These are phyloP conservation scores for Drosophila prolongata DNA, from an alignment of 2,888 invertebrate species.

Conservation along the genomic window DNA sequence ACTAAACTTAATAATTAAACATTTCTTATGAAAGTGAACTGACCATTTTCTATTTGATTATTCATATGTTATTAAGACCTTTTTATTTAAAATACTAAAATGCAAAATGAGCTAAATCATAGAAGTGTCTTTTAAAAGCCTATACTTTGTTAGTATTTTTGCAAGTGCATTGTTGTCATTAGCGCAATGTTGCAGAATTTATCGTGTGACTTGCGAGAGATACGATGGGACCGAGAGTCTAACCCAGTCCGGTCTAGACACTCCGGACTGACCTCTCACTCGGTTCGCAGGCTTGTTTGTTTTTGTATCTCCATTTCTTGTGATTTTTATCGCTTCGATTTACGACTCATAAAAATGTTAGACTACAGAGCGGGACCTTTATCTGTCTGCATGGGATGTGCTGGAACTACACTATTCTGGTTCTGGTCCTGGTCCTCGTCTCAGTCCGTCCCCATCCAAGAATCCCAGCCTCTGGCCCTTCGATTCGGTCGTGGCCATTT, in stretches of 20 bases:
- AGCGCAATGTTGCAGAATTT: slow-evolving; percentile 81
- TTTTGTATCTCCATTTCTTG: slow-evolving; percentile 64
- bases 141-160: background rate
- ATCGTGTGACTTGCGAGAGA: slow-evolving; percentile 76
- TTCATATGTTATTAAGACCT: no score
- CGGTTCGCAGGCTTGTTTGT: slow-evolving; percentile 17
- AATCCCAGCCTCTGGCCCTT: background rate
- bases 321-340: slow-evolving; percentile 80
- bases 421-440: no score
- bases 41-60: no score
- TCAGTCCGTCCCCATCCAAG: background rate
- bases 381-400: slow-evolving; percentile 47
- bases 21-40: no score
- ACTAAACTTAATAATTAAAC: no score
- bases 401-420: background rate
- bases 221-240: slow-evolving; percentile 33
- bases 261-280: slow-evolving; percentile 37
- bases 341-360: slow-evolving; percentile 80
- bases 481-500: slow-evolving; percentile 44
- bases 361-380: slow-evolving; percentile 51
- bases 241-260: slow-evolving; percentile 30
- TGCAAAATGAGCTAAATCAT: no score
- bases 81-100: no score
- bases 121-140: no score
- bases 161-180: slow-evolving; percentile 60